Base-by-base conservation (phyloP, 1,140 invertebrate genomes). In the Danaus melanippus region DNA sequence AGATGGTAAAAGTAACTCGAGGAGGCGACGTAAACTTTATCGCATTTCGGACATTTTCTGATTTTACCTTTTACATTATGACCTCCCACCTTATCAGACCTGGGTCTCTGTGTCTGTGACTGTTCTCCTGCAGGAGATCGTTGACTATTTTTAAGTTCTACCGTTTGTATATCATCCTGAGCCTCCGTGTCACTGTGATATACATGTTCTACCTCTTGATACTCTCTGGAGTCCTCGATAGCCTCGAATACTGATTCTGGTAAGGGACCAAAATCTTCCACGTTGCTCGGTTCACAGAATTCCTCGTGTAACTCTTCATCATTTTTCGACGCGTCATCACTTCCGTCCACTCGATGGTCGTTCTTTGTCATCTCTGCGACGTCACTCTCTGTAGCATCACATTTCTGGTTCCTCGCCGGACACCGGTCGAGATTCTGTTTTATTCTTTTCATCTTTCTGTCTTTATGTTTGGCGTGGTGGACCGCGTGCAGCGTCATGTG, bases 21-120 rank as follows among this genome's bases (percentile, higher is more conserved):
- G 0, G 88, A 85, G 5, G 90, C 89, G 9, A 88, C 84, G 78
- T 93, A 94, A 46, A 89, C 88, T 73, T 93, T 93, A 0, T 89
- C 90, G 67, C 93, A 94, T 10, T 91, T 77, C 9, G 90, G 88
- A 65, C 93, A 95, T 42, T 12, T 15, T 8, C 87, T 89, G 56
- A 89, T 92, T 3, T 90, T 89, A 52, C 91, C 89, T 67, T 93
- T 91, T 8, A 42, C 17, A 39, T 53, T 47, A 9, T 21, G 50
- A 42, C 8, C 41, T 32, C 74, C 21, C 56, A 12, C 10, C 2
- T 32, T 32, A 32, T 32, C 21, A 32, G 21, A 32, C 6, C 21
- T 32, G 21, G 21, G 2, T 32, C 21, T 32, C 21, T 32, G 21
- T 32, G 2, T 32, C 0, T 32, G 21, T 32, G 21, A 7, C 21